Base-by-base conservation (phyloP, 2,113 vertebrate genomes). In the Peromyscus maniculatus region DNA sequence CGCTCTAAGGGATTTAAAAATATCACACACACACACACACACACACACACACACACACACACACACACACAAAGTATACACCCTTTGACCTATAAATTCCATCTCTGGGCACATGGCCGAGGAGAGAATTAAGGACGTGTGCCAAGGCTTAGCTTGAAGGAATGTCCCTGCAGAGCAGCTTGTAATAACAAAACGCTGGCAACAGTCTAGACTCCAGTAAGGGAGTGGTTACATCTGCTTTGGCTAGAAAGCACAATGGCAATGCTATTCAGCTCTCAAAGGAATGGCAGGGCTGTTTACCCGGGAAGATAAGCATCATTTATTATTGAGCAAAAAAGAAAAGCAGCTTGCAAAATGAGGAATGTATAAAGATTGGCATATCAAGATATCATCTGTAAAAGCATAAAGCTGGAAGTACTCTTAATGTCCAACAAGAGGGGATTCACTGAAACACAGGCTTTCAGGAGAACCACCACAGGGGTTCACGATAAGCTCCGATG, bases 91-190 rank as follows among this genome's bases (percentile, higher is more conserved):
- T 75, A 90, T 59, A 90, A 77, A 90, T 77, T 75, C 72, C n/a
- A 62, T 62, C 72, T 90, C 88, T 77, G 88, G 72, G 88, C 71
- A 90, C 55, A 15, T 33, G 88, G 71, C 72, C n/a, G n/a, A 90
- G 72, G 72, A 90, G 88, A 90, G 88, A 90, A 90, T 90, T 77
- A 62, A 62, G 88, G 55, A 46, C 7, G 55, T 46, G 71, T 77
- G 88, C 88, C 88, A 90, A 90, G 71, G 88, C 88, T 90, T 43
- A 77, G 72, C 72, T 90, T 90, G 52, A 90, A 90, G 72, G 72
- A 90, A 77, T 75, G 55, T 77, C 71, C 88, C 88, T 59, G 88
- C 71, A 89, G 88, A 59, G n/a, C n/a, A 43, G 88, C 88, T 59
- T 90, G 55, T 77, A 43, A 90, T 64, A 90, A 77, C 88, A 90